Evolutionary conservation across 2,888 invertebrate species (phyloP).

Genomic region (Leptopterna dolabrata): DNA sequence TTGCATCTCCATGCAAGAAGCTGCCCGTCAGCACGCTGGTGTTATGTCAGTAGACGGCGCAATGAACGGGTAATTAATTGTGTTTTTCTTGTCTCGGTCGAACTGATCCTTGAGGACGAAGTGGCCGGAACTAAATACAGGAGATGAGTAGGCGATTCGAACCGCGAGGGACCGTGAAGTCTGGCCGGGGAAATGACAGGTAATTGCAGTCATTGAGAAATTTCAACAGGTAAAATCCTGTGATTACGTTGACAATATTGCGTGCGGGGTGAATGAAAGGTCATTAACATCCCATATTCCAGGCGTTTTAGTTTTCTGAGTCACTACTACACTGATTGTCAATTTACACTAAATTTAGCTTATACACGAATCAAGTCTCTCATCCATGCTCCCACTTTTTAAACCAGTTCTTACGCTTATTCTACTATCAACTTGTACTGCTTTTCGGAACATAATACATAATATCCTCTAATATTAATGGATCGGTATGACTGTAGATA

Average conservation of each 20-base stretch:
- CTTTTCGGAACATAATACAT: too few species aligned
- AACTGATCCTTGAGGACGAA: background rate
- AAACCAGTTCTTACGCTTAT: too few species aligned
- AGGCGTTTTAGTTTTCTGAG: too few species aligned
- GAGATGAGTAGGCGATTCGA: conserved; percentile 1
- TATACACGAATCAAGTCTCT: too few species aligned
- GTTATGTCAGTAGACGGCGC: background rate
- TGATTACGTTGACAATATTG: background rate
- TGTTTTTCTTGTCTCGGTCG: background rate
- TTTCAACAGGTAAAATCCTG: background rate
- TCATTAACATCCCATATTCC: background rate
- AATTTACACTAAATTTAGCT: too few species aligned
- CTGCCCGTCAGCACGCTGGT: background rate
- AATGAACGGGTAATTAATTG: background rate
- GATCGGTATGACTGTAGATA: too few species aligned
- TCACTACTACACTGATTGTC: too few species aligned
- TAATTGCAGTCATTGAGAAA: conserved; percentile 11
- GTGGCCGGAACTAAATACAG: conserved; percentile 20
- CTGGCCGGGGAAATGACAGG: background rate
- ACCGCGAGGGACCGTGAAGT: background rate
- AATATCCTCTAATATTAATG: too few species aligned
- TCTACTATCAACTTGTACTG: too few species aligned
- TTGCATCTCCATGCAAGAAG: background rate
- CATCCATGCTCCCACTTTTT: too few species aligned
- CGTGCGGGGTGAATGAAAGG: background rate